Evolutionary conservation across 2,113 vertebrate species (phyloP).

Genomic region (Apteryx owenii): DNA sequence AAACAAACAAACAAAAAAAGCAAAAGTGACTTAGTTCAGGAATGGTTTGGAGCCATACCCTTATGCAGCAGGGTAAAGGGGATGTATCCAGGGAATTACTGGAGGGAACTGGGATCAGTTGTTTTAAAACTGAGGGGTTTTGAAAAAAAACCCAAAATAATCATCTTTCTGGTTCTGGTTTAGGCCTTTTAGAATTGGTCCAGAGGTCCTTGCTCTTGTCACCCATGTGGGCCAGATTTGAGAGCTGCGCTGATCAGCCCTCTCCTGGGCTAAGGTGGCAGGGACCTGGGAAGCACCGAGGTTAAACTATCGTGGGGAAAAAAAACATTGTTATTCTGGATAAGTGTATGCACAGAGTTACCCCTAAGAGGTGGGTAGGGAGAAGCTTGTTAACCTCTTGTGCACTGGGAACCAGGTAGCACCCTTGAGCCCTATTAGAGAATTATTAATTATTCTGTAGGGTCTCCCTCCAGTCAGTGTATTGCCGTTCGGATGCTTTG

Average conservation of each 20-base stretch:
- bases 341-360: neutral
- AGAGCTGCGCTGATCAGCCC: neutral
- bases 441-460: neutral
- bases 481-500: neutral
- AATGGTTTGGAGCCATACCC: neutral
- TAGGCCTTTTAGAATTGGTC: neutral
- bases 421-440: neutral
- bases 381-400: neutral
- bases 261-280: neutral
- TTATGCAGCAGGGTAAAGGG: neutral
- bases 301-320: neutral
- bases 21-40: neutral
- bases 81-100: neutral
- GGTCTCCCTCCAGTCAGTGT: neutral
- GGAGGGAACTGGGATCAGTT: neutral
- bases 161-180: neutral
- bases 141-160: neutral
- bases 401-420: neutral
- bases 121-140: slow-evolving; percentile 19
- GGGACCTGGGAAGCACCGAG: accelerated
- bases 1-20: neutral
- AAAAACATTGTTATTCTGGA: neutral
- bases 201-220: neutral
- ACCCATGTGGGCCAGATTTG: neutral
- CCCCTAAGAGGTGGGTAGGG: neutral